Percentiles rank a stretch among this genome's conserved stretches.
These are phyloP conservation scores for Heteromurus nitidus DNA, from an alignment of 2,888 invertebrate species.

Conservation along the genomic window DNA sequence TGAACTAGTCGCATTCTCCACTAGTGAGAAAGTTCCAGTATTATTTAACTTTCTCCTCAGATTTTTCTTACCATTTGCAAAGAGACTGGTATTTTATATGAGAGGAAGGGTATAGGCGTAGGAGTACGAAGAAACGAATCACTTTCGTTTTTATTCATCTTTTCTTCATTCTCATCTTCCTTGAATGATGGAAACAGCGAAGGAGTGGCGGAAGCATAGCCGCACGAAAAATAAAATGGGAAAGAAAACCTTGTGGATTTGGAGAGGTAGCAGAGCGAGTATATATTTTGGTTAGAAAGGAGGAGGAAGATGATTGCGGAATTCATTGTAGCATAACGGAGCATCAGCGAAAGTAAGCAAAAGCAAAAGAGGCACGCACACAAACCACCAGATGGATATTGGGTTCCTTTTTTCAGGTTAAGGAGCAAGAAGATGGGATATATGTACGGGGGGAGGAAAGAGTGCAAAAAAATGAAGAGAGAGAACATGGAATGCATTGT, in stretches of 20 bases:
- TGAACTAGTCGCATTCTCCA: no score
- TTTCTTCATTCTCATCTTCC: background rate
- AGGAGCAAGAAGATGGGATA: background rate
- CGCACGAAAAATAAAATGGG: no score
- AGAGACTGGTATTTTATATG: no score
- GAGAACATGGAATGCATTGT: conserved; percentile 15
- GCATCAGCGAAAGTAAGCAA: conserved; percentile 13
- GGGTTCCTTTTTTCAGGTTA: background rate
- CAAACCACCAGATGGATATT: background rate
- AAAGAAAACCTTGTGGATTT: no score
- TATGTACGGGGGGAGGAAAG: background rate
- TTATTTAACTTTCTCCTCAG: no score
- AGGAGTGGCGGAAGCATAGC: no score
- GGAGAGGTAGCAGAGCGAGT: background rate
- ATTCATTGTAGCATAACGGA: conserved; percentile 13
- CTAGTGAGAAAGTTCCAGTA: background rate
- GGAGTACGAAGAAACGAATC: conserved; percentile 15
- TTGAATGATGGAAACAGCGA: conserved; percentile 35
- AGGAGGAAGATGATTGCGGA: conserved; percentile 1
- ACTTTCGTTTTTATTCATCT: conserved; percentile 12
- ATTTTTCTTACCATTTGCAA: background rate
- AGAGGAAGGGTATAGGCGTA: no score
- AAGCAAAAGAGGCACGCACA: background rate
- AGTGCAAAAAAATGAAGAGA: background rate
- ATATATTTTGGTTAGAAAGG: background rate